Conservation (phyloP, 2,797 vertebrate genomes). For the Pipistrellus kuhlii region DNA sequence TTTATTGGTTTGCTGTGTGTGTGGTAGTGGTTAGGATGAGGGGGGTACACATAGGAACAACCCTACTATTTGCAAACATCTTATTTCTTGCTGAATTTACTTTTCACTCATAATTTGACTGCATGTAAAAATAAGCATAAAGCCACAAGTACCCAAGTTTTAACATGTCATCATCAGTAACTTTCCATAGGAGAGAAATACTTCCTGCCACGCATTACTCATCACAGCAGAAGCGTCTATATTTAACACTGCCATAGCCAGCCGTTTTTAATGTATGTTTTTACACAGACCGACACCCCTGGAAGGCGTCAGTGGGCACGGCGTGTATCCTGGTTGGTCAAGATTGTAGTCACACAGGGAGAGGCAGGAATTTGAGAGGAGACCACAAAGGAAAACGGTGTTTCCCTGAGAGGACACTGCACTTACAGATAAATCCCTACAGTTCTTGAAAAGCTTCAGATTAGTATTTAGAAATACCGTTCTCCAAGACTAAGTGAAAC, state of each 20-base stretch:
- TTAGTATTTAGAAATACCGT: neutral
- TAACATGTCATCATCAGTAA: conserved; percentile 19
- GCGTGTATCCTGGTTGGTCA: neutral
- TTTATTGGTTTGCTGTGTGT: neutral
- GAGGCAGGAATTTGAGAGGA: neutral
- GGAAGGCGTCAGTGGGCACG: neutral
- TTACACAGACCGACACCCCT: neutral
- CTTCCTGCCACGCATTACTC: conserved; percentile 24
- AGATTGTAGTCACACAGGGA: neutral
- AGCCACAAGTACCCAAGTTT: conserved; percentile 26
- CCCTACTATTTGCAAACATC: conserved; percentile 17
- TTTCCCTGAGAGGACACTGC: neutral
- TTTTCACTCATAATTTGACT: conserved; percentile 51
- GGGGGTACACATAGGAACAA: neutral
- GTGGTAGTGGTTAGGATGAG: neutral
- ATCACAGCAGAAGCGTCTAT: conserved; percentile 18
- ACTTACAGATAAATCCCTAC: neutral
- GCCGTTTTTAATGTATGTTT: neutral
- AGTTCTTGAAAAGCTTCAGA: conserved; percentile 29
- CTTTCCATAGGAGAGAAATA: conserved; percentile 27
- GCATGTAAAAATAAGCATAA: conserved; percentile 50
- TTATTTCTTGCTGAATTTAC: neutral
- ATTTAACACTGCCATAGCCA: conserved; percentile 8
- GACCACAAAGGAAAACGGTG: neutral
- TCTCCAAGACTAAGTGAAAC: neutral